These are phyloP conservation scores for Drosophila neocordata DNA, from an alignment of 1,140 invertebrate genomes.

Conservation along the genomic window DNA sequence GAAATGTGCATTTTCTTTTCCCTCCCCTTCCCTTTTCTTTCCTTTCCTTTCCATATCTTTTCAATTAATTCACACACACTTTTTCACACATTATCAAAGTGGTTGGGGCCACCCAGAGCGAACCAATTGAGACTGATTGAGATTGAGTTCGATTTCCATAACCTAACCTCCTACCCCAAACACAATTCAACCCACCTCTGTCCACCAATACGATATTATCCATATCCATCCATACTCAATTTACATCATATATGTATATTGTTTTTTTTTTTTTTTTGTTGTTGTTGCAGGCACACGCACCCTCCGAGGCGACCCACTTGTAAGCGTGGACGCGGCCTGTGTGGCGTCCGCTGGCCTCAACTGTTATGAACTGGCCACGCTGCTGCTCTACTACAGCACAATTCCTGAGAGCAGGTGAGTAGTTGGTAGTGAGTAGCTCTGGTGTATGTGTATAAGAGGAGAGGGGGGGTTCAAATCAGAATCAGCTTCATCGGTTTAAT, in stretches of 20 bases:
- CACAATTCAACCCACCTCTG: too few species aligned
- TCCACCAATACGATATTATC: too few species aligned
- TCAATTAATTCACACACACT: constrained; percentile 76
- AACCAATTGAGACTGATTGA: constrained; percentile 55
- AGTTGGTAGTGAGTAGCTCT: not conserved
- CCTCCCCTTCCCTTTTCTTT: not conserved
- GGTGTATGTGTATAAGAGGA: not conserved
- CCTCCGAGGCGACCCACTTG: constrained; percentile 83
- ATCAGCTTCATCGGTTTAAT: constrained; percentile 75
- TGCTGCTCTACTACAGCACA: constrained; percentile 85
- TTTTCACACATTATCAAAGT: constrained; percentile 75
- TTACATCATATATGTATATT: not conserved
- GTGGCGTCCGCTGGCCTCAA: constrained; percentile 84
- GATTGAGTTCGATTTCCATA: constrained; percentile 31
- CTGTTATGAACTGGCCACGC: constrained; percentile 85
- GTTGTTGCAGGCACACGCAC: constrained; percentile 75
- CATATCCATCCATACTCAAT: constrained; percentile 29
- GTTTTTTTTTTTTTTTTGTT: constrained; percentile 12
- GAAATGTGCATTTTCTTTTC: constrained; percentile 24
- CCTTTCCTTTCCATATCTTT: constrained; percentile 16
- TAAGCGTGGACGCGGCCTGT: constrained; percentile 84
- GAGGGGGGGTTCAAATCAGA: constrained; percentile 53
- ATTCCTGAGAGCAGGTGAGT: constrained; percentile 84
- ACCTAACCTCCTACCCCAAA: not conserved
- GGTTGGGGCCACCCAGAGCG: constrained; percentile 66